Evolutionary conservation across 2,888 invertebrate species (phyloP), one percentile per base, ranked within the genome.

Genomic region (Amblyteles armatorius): DNA sequence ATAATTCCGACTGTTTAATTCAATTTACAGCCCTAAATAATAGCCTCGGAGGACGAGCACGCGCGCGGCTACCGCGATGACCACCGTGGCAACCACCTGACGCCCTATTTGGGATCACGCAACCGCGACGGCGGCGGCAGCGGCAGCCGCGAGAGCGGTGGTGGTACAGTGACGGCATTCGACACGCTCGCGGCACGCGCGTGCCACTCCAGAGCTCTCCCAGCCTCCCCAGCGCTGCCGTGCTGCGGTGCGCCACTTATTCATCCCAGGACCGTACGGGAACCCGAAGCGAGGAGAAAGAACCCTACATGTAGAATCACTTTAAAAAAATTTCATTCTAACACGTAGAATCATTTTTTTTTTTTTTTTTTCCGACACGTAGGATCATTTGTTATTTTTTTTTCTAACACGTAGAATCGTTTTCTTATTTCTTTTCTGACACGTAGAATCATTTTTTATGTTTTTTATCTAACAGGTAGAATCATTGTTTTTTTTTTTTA

Each of bases 31-130:
- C 60, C 52, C 76, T 68, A 63, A 78, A 82, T 79, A 57, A 76
- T 68, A 65, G 82, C 9, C 44, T 44, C 57, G 65, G 40, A 78
- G 78, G 50, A 79, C 29, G 83, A 83, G 84, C 85, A 74, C 83
- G 86, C 86, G 82, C 72, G 68, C 65, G 83, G 72, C 77, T 80
- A 82, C 71, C 83, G 72, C 78, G 79, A 77, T 81, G 85, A 87
- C 83, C 82, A 88, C 88, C 86, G 84, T 86, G 87, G 90, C 91
- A 91, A 92, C 92, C 92, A 92, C 92, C 92, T 92, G 92, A 92
- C 91, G 91, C 92, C 89, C 92, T 93, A 91, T 90, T 93, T 91
- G 91, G 93, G 92, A 91, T 90, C 93, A 92, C 90, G 93, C 94
- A 90, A 93, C 89, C 90, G 89, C 92, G 91, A 85, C 79, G 79